phyloP scores from a whole-genome alignment of 92 coral and sea anemone genomes.

The Metridium senile region DNA sequence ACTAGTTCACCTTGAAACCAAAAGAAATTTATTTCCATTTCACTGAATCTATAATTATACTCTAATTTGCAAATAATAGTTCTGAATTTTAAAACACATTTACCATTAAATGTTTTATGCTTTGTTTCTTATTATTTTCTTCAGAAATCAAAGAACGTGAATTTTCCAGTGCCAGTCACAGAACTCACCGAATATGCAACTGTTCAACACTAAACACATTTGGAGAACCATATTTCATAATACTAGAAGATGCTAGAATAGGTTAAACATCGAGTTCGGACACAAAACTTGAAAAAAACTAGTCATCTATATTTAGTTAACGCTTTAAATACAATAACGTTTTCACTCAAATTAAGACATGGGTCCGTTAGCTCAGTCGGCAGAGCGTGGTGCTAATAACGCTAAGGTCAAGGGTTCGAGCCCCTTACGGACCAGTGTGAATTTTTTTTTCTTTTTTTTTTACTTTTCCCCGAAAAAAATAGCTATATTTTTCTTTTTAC shows the following conservation, averaged over 20 bases:
- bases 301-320: no score
- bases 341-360: not conserved
- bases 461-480: no score
- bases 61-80: not conserved
- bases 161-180: not conserved
- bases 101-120: not conserved
- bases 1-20: no score
- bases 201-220: constrained; percentile 11
- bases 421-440: constrained; percentile 81
- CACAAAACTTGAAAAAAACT: no score
- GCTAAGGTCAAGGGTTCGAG: constrained; percentile 97
- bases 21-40: no score
- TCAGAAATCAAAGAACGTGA: constrained; percentile 17
- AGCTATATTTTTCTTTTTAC: no score
- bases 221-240: no score
- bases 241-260: no score
- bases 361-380: constrained; percentile 99
- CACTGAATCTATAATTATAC: no score
- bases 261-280: no score
- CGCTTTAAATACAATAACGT: not conserved
- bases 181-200: constrained; percentile 20
- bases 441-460: constrained; percentile 27
- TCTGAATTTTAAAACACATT: not conserved
- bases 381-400: constrained; percentile 98
- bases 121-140: not conserved